A percentile compares a stretch with the other conserved stretches of the same genome.
These are phyloP conservation scores for Hydractinia symbiolongicarpus DNA, from an alignment of 30 jellyfish, hydroid and myxozoan genomes.

Conservation along the genomic window DNA sequence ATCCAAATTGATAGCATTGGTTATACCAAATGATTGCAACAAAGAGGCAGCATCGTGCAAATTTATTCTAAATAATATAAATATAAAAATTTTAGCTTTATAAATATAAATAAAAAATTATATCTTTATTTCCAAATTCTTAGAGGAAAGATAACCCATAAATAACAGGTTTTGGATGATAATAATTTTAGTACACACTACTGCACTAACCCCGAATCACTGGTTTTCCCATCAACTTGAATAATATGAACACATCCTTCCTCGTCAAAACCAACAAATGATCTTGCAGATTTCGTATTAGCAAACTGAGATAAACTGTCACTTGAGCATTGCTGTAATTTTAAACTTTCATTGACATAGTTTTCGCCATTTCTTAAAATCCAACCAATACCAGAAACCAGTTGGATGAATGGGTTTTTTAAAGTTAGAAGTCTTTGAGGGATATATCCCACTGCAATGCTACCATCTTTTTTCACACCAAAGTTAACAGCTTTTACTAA, in stretches of 20 bases:
- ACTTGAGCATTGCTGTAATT: constrained; percentile 69
- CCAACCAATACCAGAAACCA: constrained; percentile 94
- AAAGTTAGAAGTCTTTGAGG: constrained; percentile 41
- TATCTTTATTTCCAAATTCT: not conserved
- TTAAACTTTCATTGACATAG: constrained; percentile 43
- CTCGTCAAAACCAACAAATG: constrained; percentile 73
- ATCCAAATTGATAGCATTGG: constrained; percentile 84
- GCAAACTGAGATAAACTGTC: constrained; percentile 50
- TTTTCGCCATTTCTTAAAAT: constrained; percentile 57
- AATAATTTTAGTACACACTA: not conserved
- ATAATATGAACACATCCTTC: constrained; percentile 56
- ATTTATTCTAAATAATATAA: constrained; percentile 27
- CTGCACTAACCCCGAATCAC: constrained; percentile 57
- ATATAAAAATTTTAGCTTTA: not conserved
- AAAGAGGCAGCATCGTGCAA: constrained; percentile 52
- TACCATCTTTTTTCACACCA: constrained; percentile 72
- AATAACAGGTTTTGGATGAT: not conserved
- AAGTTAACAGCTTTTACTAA: constrained; percentile 62
- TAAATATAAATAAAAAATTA: not conserved
- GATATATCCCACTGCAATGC: constrained; percentile 65
- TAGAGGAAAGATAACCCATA: not conserved
- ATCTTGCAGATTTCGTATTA: constrained; percentile 67
- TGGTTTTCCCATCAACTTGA: constrained; percentile 86
- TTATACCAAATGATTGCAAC: constrained; percentile 60
- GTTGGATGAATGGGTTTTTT: constrained; percentile 57